These are phyloP conservation scores for Galerucella pusilla DNA, from an alignment of 2,888 invertebrate genomes.

Conservation along the genomic window DNA sequence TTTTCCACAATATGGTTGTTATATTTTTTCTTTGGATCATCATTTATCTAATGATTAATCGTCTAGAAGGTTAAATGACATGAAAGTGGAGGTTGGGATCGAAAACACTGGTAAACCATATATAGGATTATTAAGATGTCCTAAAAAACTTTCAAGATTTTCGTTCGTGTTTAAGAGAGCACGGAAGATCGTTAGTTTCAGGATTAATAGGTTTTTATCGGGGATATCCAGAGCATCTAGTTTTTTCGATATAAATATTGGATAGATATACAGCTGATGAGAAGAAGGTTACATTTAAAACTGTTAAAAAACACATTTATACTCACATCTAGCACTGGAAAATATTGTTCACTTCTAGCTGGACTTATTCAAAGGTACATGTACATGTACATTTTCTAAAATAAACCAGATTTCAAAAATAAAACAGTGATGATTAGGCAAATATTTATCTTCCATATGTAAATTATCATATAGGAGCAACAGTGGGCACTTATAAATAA, in stretches of 20 bases:
- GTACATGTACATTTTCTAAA: no score
- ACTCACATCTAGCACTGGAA: no score
- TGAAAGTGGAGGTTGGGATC: conserved; percentile 32
- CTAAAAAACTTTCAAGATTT: conserved; percentile 30
- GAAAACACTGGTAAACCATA: conserved; percentile 31
- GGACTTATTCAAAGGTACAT: no score
- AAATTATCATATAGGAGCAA: no score
- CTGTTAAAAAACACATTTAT: no score
- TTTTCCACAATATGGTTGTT: conserved; percentile 33
- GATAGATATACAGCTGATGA: background rate
- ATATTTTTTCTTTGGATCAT: conserved; percentile 27
- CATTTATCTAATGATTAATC: conserved; percentile 37
- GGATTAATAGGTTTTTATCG: conserved; percentile 16
- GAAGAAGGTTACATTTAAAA: background rate
- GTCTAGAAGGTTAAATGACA: conserved; percentile 39
- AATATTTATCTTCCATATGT: no score
- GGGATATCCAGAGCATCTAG: background rate
- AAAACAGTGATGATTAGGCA: no score
- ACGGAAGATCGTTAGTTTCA: conserved; percentile 3
- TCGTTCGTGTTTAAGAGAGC: conserved; percentile 25
- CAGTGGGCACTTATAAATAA: no score
- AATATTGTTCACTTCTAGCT: no score
- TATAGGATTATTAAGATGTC: conserved; percentile 33
- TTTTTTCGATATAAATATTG: background rate
- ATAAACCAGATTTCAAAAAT: no score